A percentile compares a stretch with the other conserved stretches of the same genome.
Conservation (phyloP, 1,140 invertebrate species). For the Lepidurus arcticus region DNA sequence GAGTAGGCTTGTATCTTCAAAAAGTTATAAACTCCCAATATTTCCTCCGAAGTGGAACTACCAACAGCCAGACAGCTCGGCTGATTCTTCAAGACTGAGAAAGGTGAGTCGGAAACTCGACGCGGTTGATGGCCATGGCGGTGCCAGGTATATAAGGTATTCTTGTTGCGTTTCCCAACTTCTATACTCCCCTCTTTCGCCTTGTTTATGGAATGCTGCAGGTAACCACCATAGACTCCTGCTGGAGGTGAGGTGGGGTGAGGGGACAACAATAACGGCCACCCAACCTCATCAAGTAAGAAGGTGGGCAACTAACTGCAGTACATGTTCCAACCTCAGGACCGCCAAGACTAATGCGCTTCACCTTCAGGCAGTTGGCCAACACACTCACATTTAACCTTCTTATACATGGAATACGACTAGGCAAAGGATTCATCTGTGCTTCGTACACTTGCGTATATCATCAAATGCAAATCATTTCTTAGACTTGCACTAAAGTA, state of each 20-base stretch:
- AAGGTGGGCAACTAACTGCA: background rate
- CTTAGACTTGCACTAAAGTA: no score
- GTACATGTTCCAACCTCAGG: background rate
- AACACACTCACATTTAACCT: background rate
- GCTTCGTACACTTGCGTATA: background rate
- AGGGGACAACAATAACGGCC: background rate
- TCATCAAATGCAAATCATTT: background rate
- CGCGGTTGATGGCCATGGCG: slow-evolving; percentile 12
- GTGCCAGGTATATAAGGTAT: slow-evolving; percentile 21
- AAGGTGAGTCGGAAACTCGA: slow-evolving; percentile 13
- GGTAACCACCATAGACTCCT: background rate
- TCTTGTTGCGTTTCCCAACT: background rate
- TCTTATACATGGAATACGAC: background rate
- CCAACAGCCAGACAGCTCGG: slow-evolving; percentile 3
- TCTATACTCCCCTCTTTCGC: background rate
- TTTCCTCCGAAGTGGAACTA: background rate
- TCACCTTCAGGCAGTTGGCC: slow-evolving; percentile 7
- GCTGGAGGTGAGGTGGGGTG: background rate
- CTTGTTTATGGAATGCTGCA: slow-evolving; percentile 15
- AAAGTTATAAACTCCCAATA: background rate
- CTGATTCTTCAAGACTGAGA: slow-evolving; percentile 5
- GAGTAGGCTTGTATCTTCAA: background rate
- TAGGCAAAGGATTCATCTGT: background rate
- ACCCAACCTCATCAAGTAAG: slow-evolving; percentile 6
- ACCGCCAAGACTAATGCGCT: background rate